Conservation (phyloP, 30 jellyfish, hydroid and myxozoan genomes). For the Hydractinia symbiolongicarpus region DNA sequence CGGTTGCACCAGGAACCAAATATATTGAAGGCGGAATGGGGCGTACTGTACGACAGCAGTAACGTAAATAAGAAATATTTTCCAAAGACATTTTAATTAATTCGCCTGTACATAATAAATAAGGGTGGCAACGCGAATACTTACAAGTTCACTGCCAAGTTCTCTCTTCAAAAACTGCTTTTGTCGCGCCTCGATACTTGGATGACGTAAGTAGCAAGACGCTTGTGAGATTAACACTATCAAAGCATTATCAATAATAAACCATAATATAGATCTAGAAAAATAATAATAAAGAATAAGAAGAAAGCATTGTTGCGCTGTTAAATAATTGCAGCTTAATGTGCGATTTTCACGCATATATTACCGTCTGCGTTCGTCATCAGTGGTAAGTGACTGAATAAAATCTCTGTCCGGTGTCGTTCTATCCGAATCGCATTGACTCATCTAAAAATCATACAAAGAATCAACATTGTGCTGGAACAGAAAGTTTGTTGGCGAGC, state of each 20-base stretch:
- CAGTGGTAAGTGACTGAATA: background rate
- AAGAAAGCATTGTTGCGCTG: background rate
- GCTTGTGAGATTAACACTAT: conserved; percentile 80
- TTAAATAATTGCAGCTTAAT: background rate
- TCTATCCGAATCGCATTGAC: conserved; percentile 25
- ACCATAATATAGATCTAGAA: conserved; percentile 33
- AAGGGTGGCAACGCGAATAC: background rate
- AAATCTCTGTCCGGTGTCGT: conserved; percentile 27
- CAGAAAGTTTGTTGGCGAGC: background rate
- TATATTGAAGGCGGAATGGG: too few relatives aligned
- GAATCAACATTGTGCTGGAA: background rate
- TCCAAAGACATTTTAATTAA: too few relatives aligned
- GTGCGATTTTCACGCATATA: background rate
- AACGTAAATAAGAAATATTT: too few relatives aligned
- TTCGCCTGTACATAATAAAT: too few relatives aligned
- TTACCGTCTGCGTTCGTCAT: conserved; percentile 14
- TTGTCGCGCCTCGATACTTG: conserved; percentile 47
- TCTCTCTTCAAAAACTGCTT: conserved; percentile 76
- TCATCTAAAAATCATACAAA: conserved; percentile 2
- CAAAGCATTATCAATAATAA: conserved; percentile 54
- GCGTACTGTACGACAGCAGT: too few relatives aligned
- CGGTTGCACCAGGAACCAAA: too few relatives aligned
- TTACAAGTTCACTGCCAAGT: conserved; percentile 89
- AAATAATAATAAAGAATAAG: background rate
- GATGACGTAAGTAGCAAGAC: conserved; percentile 59